Evolutionary conservation across 2,113 vertebrate genomes (phyloP).

Genomic region (Promerops cafer): DNA sequence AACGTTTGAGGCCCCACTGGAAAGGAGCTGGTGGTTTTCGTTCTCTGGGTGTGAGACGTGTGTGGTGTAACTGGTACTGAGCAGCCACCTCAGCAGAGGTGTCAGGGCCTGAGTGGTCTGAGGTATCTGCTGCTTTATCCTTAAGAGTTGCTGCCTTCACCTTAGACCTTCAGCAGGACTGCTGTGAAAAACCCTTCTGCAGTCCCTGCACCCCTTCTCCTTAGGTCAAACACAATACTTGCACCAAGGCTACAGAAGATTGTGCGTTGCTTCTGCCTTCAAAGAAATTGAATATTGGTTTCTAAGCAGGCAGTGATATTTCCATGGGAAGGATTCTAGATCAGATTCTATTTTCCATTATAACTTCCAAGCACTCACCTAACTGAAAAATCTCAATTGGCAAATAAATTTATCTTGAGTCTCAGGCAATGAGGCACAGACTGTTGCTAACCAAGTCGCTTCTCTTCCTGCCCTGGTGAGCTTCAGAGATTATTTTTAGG

Average conservation of each 20-base stretch:
- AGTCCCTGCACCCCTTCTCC: not conserved
- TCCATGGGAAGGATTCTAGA: not conserved
- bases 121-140: too few species aligned
- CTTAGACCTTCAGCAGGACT: not conserved
- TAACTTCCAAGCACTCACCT: not conserved
- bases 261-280: not conserved
- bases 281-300: not conserved
- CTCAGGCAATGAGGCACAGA: not conserved
- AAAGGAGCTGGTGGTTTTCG: not conserved
- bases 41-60: not conserved
- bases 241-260: not conserved
- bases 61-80: not conserved
- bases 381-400: not conserved
- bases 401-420: not conserved
- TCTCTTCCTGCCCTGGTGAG: not conserved
- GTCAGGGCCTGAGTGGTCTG: not conserved
- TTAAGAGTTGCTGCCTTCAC: not conserved
- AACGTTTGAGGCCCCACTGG: not conserved
- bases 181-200: not conserved
- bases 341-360: not conserved
- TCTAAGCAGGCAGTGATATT: not conserved
- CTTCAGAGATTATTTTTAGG: not conserved
- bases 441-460: not conserved
- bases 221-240: not conserved
- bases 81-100: not conserved